Base-by-base conservation (phyloP, 2,797 vertebrate genomes). In the Lagocephalus sceleratus region DNA sequence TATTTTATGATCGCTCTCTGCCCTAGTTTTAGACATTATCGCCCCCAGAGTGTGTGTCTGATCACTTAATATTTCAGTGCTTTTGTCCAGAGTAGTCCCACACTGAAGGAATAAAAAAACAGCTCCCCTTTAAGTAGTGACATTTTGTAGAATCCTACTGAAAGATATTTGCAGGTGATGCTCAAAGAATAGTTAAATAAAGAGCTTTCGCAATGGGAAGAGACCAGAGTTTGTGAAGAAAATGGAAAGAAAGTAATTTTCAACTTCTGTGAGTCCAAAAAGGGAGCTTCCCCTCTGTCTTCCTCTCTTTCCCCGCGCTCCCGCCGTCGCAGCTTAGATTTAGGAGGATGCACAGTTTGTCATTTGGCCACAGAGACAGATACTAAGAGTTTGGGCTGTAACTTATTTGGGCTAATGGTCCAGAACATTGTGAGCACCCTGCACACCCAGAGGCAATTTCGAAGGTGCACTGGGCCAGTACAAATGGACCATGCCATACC, bases 351-450 rank as follows among this genome's bases (percentile, higher is more conserved):
- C 79, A 78, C 84, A 87, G 84, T 89, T 87, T 89, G 86, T 87
- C 88, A 88, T 87, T 82, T 82, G 87, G 82, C 79, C 81, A 75
- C 77, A 82, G 85, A 89, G 87, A 89, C 85, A 88, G 87, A 88
- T 87, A 91, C 87, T 91, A 86, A 89, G 87, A 90, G 85, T 90
- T 91, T 87, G 87, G 79, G 84, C 84, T 86, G 86, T 91, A 90
- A 91, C 91, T 92, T 92, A 91, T 91, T 91, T 91, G 91, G 91
- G 89, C 91, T 92, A 92, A 91, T 91, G 90, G 90, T 92, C 88
- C 90, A 92, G 90, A 92, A 92, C 90, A 91, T 91, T 90, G 88
- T 90, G 89, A 89, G 90, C 82, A 89, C 89, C 88, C 81, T 85
- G 15, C 88, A 85, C 86, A 87, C 87, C 90, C 88, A 88, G 87